Evolutionary conservation across 37 sponge, comb jelly and placozoan species (phyloP).

Genomic region (Halisarca cf. caerulea): DNA sequence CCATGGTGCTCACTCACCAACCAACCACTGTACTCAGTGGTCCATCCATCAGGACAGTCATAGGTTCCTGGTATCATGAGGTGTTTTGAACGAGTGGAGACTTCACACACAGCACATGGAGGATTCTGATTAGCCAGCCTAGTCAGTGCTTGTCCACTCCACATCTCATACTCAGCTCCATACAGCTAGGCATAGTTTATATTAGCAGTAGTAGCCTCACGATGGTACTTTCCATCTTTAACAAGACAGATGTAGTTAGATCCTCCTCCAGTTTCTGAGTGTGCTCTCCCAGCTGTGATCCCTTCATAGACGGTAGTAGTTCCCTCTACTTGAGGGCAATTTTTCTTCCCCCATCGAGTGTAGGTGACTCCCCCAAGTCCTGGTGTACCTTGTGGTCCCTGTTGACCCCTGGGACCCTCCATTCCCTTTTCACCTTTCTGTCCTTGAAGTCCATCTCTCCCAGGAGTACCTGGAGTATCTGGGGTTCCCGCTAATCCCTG

Average conservation of each 20-base stretch:
- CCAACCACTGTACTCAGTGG: slow-evolving; percentile 61
- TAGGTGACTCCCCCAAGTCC: slow-evolving; percentile 25
- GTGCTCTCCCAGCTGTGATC: slow-evolving; percentile 1
- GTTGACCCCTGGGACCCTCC: background rate
- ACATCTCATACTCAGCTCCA: slow-evolving; percentile 45
- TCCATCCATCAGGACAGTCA: slow-evolving; percentile 46
- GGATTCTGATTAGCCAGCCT: slow-evolving; percentile 27
- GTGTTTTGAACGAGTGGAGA: slow-evolving; percentile 16
- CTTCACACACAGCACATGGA: slow-evolving; percentile 67
- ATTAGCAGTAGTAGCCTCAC: background rate
- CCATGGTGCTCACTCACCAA: slow-evolving; percentile 26
- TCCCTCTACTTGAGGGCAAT: slow-evolving; percentile 44
- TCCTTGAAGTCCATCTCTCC: slow-evolving; percentile 14
- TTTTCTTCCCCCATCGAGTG: slow-evolving; percentile 35
- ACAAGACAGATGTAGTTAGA: slow-evolving; percentile 56
- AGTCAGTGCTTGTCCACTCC: background rate
- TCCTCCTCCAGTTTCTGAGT: slow-evolving; percentile 43
- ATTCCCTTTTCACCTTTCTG: background rate
- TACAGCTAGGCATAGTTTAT: background rate
- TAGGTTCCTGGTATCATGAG: slow-evolving; percentile 56
- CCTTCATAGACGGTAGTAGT: slow-evolving; percentile 37
- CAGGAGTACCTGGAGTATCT: background rate
- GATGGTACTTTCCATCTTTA: slow-evolving; percentile 13
- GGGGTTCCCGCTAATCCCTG: slow-evolving; percentile 11
- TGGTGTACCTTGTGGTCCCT: slow-evolving; percentile 12